Evolutionary conservation across 2,797 vertebrate genomes (phyloP), one percentile per base, ranked within the genome.

Genomic region (Mus spretus): DNA sequence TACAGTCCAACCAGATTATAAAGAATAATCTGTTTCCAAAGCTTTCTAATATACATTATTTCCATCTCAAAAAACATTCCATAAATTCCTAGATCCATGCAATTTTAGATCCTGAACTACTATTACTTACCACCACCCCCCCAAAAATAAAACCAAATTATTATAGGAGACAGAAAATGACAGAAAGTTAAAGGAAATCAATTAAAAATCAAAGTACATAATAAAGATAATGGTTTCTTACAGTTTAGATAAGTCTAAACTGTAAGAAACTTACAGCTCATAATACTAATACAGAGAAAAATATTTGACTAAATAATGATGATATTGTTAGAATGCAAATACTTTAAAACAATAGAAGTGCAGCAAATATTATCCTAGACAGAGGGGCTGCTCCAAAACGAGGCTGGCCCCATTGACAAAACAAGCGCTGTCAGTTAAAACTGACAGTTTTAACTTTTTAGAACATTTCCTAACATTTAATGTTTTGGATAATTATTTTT

Each of bases 191-290:
- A 79, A 74, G 26, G 8, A 31, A 75, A 40, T 65, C 77, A 91
- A 74, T 15, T 63, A 37, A 95, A 14, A 28, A 12, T 53, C 37
- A 91, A 89, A 89, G n/a, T 44, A 37, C 57, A 50, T 72, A 55
- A 93, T 44, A 86, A 90, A 95, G 44, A 82, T 53, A 92, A 92
- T 19, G 86, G 15, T n/a, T 50, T 50, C 50, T 50, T 12, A 50
- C 10, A 50, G 50, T 11, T 10, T 50, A 50, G 10, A 50, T 8
- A 10, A 10, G 9, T 87, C 14, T 59, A 78, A 92, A 83, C 13
- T 47, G 34, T 87, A 89, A 89, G 28, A 82, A 93, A 53, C 3
- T n/a, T 87, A 90, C 0, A 78, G 28, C 31, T n/a, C 24, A 84
- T 57, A 74, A 63, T 53, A 67, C 6, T 34, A 80, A 78, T 31